phyloP scores from a whole-genome alignment of 2,888 invertebrate species.

The Marronus borbonicus region DNA sequence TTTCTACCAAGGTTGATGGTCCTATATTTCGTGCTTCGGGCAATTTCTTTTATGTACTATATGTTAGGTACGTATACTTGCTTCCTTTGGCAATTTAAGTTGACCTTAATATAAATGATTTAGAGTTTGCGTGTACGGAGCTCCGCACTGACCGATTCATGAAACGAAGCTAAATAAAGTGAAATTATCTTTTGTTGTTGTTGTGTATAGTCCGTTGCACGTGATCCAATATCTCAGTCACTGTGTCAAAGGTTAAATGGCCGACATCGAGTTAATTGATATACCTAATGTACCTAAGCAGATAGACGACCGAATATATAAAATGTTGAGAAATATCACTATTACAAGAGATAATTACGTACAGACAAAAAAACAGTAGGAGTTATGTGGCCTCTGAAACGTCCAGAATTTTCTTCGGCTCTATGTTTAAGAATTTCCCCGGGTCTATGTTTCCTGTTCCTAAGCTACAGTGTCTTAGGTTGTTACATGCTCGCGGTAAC shows the following conservation, averaged over 20 bases:
- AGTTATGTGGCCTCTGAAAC: too few relatives aligned
- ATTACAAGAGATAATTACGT: too few relatives aligned
- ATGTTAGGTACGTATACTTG: background rate
- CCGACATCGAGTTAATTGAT: background rate
- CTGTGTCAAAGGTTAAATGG: conserved; percentile 28
- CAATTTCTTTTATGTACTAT: background rate
- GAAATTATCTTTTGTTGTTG: conserved; percentile 21
- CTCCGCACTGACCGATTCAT: background rate
- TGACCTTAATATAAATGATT: conserved; percentile 7
- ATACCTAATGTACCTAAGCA: too few relatives aligned
- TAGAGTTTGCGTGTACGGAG: background rate
- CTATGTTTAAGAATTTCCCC: background rate
- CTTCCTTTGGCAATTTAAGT: conserved; percentile 4
- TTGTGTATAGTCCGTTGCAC: background rate
- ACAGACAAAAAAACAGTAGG: too few relatives aligned
- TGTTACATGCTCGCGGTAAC: too few relatives aligned
- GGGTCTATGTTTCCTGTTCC: too few relatives aligned
- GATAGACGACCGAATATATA: too few relatives aligned
- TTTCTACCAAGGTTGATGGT: background rate
- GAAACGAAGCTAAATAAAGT: background rate
- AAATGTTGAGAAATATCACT: too few relatives aligned
- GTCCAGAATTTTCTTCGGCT: too few relatives aligned
- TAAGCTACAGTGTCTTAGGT: too few relatives aligned
- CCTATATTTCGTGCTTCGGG: background rate
- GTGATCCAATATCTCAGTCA: conserved; percentile 31